phyloP scores from a whole-genome alignment of 1,140 invertebrate genomes.

The Panagrolaimus sp. region DNA sequence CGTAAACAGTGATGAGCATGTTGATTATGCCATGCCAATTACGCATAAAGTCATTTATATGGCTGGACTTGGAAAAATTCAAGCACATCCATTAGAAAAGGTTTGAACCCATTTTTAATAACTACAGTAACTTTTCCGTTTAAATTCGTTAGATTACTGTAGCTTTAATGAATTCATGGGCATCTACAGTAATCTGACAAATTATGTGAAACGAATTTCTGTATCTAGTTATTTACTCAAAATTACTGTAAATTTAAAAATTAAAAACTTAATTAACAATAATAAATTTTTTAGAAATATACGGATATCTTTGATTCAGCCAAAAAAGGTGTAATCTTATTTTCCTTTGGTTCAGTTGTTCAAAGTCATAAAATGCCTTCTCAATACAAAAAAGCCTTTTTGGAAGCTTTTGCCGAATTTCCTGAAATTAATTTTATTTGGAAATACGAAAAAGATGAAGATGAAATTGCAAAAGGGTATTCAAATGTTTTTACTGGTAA shows the following conservation, averaged over 20 bases:
- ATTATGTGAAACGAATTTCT: no score
- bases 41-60: background rate
- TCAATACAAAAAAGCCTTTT: slow-evolving; percentile 29
- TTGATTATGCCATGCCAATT: slow-evolving; percentile 4
- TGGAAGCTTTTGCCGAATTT: slow-evolving; percentile 34
- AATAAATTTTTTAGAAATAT: slow-evolving; percentile 15
- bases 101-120: no score
- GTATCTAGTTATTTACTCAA: background rate
- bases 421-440: slow-evolving; percentile 46
- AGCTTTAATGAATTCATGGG: background rate
- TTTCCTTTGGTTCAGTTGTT: slow-evolving; percentile 47
- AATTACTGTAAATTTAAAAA: background rate
- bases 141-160: background rate
- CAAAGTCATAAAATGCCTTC: slow-evolving; percentile 34
- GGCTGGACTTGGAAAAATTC: background rate
- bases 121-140: no score
- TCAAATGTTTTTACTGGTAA: slow-evolving; percentile 34
- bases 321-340: slow-evolving; percentile 25
- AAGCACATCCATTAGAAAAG: background rate
- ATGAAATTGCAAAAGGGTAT: slow-evolving; percentile 28
- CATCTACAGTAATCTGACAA: background rate
- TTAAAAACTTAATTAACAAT: no score
- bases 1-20: slow-evolving; percentile 2
- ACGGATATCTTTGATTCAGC: background rate
- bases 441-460: slow-evolving; percentile 44